Evolutionary conservation across 2,888 invertebrate genomes (phyloP).

Genomic region (Syrphus vitripennis): DNA sequence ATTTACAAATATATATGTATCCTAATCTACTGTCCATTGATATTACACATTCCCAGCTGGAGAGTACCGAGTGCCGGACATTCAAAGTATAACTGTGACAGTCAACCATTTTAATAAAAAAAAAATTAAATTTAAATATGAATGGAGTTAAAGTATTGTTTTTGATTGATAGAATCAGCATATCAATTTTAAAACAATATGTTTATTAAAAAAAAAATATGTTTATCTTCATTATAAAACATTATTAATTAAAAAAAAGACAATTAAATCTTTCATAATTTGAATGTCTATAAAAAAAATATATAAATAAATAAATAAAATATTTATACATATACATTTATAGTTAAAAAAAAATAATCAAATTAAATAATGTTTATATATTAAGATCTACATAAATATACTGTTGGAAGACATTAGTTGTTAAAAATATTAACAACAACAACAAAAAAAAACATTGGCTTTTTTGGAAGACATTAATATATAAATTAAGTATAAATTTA

Average conservation of each 20-base stretch:
- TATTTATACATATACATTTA: constrained; percentile 67
- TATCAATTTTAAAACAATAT: constrained; percentile 78
- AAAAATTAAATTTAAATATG: constrained; percentile 30
- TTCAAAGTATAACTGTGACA: constrained; percentile 31
- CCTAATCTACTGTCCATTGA: constrained; percentile 69
- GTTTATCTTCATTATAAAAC: constrained; percentile 65
- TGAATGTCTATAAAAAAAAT: constrained; percentile 67
- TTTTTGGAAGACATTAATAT: constrained; percentile 77
- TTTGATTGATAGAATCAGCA: constrained; percentile 80
- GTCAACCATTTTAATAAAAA: constrained; percentile 57
- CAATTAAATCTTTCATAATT: constrained; percentile 61
- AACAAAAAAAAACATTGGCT: constrained; percentile 75
- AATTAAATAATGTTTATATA: constrained; percentile 77
- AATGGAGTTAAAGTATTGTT: constrained; percentile 70
- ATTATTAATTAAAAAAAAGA: constrained; percentile 34
- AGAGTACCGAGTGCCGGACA: constrained; percentile 12
- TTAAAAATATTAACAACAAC: neutral
- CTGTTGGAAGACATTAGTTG: constrained; percentile 75
- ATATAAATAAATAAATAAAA: constrained; percentile 49
- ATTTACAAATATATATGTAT: constrained; percentile 60
- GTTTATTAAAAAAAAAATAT: constrained; percentile 67
- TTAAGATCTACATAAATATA: constrained; percentile 66
- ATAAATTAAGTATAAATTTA: constrained; percentile 62
- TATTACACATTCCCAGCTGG: constrained; percentile 68
- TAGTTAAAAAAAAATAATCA: constrained; percentile 74